Conservation (phyloP, 2,888 invertebrate species). For the Cosmia trapezina region DNA sequence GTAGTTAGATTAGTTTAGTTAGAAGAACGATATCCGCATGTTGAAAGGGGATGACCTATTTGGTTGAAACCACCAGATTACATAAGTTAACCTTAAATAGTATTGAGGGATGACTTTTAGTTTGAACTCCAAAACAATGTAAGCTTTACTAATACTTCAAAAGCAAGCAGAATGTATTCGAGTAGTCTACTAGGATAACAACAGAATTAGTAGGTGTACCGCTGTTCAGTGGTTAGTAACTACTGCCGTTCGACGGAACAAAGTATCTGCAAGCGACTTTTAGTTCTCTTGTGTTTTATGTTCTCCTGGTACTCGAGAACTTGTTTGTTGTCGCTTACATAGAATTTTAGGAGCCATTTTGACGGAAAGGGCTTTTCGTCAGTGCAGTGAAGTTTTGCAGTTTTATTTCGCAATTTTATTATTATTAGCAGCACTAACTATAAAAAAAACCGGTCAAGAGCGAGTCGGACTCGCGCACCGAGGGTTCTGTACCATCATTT, state of each 20-base stretch:
- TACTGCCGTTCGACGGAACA: constrained; percentile 38
- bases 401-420: not conserved
- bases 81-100: constrained; percentile 5
- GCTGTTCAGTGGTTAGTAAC: constrained; percentile 51
- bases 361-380: not conserved
- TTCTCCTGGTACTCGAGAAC: constrained; percentile 34
- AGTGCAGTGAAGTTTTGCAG: not conserved
- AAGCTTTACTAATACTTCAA: constrained; percentile 36
- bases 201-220: constrained; percentile 63
- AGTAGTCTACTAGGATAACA: constrained; percentile 60
- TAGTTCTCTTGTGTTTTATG: constrained; percentile 49
- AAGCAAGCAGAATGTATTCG: constrained; percentile 45
- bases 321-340: constrained; percentile 18
- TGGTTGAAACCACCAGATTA: constrained; percentile 11
- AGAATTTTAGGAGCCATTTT: constrained; percentile 13
- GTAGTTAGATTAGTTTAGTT: not conserved
- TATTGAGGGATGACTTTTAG: constrained; percentile 37
- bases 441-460: too few species aligned
- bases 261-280: constrained; percentile 39
- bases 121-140: constrained; percentile 41
- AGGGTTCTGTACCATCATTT: too few species aligned
- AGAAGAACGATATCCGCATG: not conserved
- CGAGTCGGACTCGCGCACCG: too few species aligned
- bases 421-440: not conserved
- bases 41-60: not conserved